A percentile compares a stretch with the other conserved stretches of the same genome.
Conservation (phyloP, 2,113 vertebrate species). For the Spea bombifrons region DNA sequence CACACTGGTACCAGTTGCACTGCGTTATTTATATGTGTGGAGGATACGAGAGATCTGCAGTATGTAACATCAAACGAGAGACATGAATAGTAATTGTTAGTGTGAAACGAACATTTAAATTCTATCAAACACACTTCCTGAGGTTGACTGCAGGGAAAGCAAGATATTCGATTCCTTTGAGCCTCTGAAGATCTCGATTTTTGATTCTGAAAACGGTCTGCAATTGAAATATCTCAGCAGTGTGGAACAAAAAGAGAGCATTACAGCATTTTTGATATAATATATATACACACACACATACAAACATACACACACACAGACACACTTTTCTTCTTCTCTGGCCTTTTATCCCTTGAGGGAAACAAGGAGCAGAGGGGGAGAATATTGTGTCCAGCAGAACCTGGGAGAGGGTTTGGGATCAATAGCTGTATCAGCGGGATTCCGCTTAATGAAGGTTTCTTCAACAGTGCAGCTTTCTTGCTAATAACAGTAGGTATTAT, state of each 20-base stretch:
- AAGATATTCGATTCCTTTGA: conserved; percentile 44
- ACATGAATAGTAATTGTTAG: conserved; percentile 47
- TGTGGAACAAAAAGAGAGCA: conserved; percentile 30
- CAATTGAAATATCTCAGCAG: conserved; percentile 57
- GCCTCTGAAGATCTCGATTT: conserved; percentile 53
- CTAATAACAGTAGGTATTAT: conserved; percentile 60
- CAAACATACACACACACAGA: not conserved
- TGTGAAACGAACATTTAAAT: conserved; percentile 35
- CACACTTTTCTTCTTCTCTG: conserved; percentile 47
- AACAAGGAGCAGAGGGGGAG: conserved; percentile 54
- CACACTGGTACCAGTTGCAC: conserved; percentile 9
- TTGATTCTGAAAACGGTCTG: conserved; percentile 50
- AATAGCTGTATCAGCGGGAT: conserved; percentile 69
- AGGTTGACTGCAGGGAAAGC: conserved; percentile 42
- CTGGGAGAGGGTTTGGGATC: conserved; percentile 58
- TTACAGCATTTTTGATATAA: not conserved
- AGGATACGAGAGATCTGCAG: conserved; percentile 31
- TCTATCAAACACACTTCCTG: conserved; percentile 46
- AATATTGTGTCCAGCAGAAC: conserved; percentile 46
- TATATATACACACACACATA: not conserved
- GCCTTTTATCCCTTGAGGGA: conserved; percentile 57
- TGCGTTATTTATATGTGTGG: conserved; percentile 14
- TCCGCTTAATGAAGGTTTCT: conserved; percentile 67
- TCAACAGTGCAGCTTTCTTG: conserved; percentile 54
- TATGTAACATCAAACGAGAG: conserved; percentile 47